Evolutionary conservation across 2,113 vertebrate genomes (phyloP).

Genomic region (Entelurus aequoreus): DNA sequence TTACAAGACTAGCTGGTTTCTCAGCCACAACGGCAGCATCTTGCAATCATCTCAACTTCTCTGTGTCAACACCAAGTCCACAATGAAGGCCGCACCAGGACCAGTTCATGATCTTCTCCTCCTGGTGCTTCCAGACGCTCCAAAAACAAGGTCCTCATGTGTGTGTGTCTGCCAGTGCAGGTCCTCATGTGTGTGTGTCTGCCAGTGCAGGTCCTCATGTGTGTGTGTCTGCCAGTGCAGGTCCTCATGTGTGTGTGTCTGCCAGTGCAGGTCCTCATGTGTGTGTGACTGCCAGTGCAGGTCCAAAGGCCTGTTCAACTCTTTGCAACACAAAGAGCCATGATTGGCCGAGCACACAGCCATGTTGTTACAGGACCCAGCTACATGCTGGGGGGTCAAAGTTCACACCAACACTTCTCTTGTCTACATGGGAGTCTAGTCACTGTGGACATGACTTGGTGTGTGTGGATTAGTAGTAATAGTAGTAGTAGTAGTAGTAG

Average conservation of each 20-base stretch:
- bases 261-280: neutral
- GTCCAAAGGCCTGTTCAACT: neutral
- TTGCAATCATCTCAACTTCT: too few species aligned
- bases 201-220: neutral
- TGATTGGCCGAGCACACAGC: conserved; percentile 8
- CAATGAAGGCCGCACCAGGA: conserved; percentile 61
- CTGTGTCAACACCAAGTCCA: neutral
- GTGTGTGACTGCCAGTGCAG: neutral
- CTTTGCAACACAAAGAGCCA: neutral
- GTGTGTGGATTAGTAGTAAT: too few species aligned
- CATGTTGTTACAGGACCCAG: conserved; percentile 21
- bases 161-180: neutral
- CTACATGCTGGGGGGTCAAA: conserved; percentile 24
- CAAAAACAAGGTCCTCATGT: conserved; percentile 1
- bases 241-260: conserved; percentile 1
- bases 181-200: neutral
- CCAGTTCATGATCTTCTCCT: conserved; percentile 56
- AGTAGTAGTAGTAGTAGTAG: too few species aligned
- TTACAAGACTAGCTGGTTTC: neutral
- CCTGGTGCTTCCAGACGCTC: conserved; percentile 22
- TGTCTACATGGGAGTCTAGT: conserved; percentile 10
- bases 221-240: too few species aligned
- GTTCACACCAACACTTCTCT: conserved; percentile 11
- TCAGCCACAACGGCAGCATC: too few species aligned
- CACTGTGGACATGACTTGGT: neutral